Conservation (phyloP, 2,888 invertebrate genomes). For the Tetrapedia diversipes region DNA sequence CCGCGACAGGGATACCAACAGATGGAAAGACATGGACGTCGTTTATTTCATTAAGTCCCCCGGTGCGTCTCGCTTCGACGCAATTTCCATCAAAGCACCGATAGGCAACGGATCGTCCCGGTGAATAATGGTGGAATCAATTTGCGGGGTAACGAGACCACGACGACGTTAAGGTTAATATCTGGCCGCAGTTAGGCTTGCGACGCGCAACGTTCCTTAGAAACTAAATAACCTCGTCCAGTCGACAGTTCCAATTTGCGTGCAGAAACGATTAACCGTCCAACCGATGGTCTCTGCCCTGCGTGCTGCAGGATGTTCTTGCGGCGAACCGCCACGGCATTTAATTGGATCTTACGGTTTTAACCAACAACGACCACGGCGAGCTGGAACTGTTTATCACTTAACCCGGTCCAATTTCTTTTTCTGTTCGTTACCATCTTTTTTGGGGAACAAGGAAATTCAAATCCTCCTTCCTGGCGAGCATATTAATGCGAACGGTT, state of each 20-base stretch:
- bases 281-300: background rate
- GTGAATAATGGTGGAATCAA: constrained; percentile 60
- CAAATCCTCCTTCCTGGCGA: no score
- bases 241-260: constrained; percentile 61
- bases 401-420: no score
- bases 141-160: constrained; percentile 57
- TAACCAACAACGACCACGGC: no score
- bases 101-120: constrained; percentile 29
- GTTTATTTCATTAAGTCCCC: constrained; percentile 10
- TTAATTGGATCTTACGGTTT: no score
- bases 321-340: no score
- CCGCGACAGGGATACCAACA: background rate
- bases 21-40: constrained; percentile 1
- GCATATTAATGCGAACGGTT: no score
- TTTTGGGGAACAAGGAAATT: no score
- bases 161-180: constrained; percentile 51
- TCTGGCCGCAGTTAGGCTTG: constrained; percentile 38
- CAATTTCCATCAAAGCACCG: constrained; percentile 41
- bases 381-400: no score
- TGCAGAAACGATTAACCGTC: constrained; percentile 49
- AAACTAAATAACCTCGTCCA: constrained; percentile 60
- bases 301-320: background rate
- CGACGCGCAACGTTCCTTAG: constrained; percentile 43
- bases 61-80: constrained; percentile 4
- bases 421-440: no score